Base-by-base conservation (phyloP, 2,797 vertebrate genomes). In the Hyperoplus lanceolatus region DNA sequence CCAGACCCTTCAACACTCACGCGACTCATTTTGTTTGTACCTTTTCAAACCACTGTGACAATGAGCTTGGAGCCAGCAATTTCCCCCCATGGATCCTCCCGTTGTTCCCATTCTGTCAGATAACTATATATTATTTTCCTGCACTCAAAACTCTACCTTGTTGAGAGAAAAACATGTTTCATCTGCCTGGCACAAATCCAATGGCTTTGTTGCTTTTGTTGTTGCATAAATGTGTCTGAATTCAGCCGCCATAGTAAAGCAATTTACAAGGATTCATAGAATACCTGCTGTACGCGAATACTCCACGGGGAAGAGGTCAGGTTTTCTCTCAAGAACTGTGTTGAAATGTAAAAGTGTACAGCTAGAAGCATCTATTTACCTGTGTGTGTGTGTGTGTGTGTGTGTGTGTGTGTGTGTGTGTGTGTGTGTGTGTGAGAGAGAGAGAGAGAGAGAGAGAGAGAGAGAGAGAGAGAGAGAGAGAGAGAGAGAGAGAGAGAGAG, bases 21-120 rank as follows among this genome's bases (percentile, higher is more conserved):
- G 73, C 14, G 14, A 79, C 79, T 85, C 57, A 66, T 83, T 75
- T 67, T 73, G 64, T 87, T 89, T 90, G 83, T 70, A 87, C 63
- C 84, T 82, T 84, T 86, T 73, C 57, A 86, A 89, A 73, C 62
- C 65, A 60, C 29, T 29, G 63, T 70, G 78, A 83, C 75, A 60
- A 59, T 9, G 9, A 77, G 59, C 39, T 64, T 51, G 48, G 45
- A 84, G 74, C 53, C 67, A 79, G 67, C 54, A 48, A 59, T 70
- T 45, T 4, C 38, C 41, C 69, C 78, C 58, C 59, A 0, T 29
- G 18, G 55, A 75, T 81, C 61, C 59, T 57, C 29, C 53, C 45
- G 63, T 81, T 86, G 81, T 84, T 79, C 87, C 77, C 80, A 87
- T 90, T 86, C 84, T 90, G 82, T 87, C 86, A 83, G 69, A 76